Evolutionary conservation across 2,113 vertebrate genomes (phyloP), one percentile per base, ranked within the genome.

Genomic region (Syrmaticus mikado): DNA sequence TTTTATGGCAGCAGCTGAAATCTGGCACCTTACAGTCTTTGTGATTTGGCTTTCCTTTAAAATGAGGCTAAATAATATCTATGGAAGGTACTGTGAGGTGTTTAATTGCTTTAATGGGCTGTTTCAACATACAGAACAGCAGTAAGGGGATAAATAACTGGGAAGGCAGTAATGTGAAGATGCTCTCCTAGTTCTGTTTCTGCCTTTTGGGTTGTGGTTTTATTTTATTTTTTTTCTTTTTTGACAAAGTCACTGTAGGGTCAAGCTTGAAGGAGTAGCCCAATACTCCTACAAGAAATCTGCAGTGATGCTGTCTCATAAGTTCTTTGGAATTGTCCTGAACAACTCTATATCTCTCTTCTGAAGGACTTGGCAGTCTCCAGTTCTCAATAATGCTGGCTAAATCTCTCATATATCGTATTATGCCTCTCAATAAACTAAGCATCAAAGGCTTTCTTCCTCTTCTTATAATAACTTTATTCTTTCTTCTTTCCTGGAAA

Each of bases 381-480:
- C 21, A 25, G 25, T 79, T 82, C 46, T 77, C 91, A 71, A 85
- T 92, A 92, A 87, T 50, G n/a, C 87, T 85, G 53, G 45, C 62
- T 95, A 89, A 94, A 92, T 90, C 93, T 85, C 74, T 93, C 53
- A 19, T 89, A 77, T 82, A 95, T 92, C 53, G 81, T 18, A 80
- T 82, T 88, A 89, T 38, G 41, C 58, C 62, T 95, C 83, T 82
- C 83, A 93, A 92, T 95, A 94, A 96, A 93, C 45, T 76, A 65
- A 94, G 89, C 83, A 90, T 91, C 91, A 96, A 96, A 92, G 34
- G 89, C 87, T 94, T 95, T 93, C 76, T 82, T 96, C 52, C 88
- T 15, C 45, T 66, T 91, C 53, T 92, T 1, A 1, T 57, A 72
- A 41, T 61, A 79, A 9, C 3, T 38, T 67, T 83, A 79, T 55